Evolutionary conservation across 2,888 invertebrate species (phyloP).

Genomic region (Cryptosula pallasiana): DNA sequence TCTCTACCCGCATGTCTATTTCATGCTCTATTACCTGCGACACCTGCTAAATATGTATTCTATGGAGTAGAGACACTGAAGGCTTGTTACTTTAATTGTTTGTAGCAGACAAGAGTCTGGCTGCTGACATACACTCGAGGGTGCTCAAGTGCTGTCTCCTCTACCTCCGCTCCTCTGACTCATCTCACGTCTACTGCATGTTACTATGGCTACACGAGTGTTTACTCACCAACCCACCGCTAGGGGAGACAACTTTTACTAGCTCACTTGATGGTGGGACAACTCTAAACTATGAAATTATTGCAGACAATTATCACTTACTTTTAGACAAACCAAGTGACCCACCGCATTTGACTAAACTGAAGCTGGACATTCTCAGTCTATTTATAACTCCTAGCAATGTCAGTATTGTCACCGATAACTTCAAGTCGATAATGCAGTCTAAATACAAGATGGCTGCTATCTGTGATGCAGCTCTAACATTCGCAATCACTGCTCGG

Average conservation of each 20-base stretch:
- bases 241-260: not conserved
- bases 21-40: too few relatives aligned
- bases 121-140: conserved; percentile 1
- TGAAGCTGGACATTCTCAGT: conserved; percentile 14
- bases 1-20: too few relatives aligned
- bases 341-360: not conserved
- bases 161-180: not conserved
- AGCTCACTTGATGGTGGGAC: not conserved
- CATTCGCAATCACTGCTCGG: not conserved
- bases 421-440: not conserved
- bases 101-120: not conserved
- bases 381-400: not conserved
- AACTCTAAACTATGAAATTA: not conserved
- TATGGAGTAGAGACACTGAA: too few relatives aligned
- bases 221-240: not conserved
- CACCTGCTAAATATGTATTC: too few relatives aligned
- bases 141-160: conserved; percentile 12
- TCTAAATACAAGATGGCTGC: not conserved
- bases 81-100: not conserved
- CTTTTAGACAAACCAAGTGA: not conserved
- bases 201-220: not conserved
- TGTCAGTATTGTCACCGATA: not conserved
- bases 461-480: not conserved
- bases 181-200: not conserved
- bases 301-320: conserved; percentile 5